Conservation (phyloP, 2,797 vertebrate genomes). For the Typhlichthys eigenmanni region DNA sequence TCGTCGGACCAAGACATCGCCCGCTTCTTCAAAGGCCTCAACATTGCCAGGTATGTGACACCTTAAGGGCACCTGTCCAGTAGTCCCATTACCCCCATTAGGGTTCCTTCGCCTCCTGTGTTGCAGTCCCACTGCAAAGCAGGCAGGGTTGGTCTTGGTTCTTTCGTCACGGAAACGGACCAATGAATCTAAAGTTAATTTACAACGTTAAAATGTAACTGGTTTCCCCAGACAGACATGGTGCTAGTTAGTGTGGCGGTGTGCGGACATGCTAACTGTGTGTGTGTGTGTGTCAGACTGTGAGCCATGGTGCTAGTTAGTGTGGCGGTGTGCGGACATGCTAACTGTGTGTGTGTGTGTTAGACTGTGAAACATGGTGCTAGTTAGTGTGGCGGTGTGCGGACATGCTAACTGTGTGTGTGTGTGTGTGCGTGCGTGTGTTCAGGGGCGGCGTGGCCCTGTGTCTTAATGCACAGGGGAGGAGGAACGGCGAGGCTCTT, state of each 20-base stretch:
- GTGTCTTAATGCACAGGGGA: conserved; percentile 93
- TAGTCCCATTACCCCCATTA: not conserved
- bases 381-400: not conserved
- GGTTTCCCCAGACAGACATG: not conserved
- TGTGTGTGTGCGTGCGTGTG: conserved; percentile 7
- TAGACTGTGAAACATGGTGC: not conserved
- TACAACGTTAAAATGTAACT: too few relatives aligned
- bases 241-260: too few relatives aligned
- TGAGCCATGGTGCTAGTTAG: too few relatives aligned
- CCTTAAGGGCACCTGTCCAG: not conserved
- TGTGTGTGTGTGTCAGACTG: not conserved
- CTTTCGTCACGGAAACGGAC: not conserved
- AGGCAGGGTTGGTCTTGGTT: not conserved
- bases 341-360: not conserved
- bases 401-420: conserved; percentile 1
- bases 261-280: not conserved
- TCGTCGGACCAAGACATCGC: conserved; percentile 97
- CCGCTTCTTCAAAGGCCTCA: conserved; percentile 97
- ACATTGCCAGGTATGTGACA: conserved; percentile 89
- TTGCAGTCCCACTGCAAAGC: not conserved
- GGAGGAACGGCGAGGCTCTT: conserved; percentile 93
- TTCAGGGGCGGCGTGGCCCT: conserved; percentile 91
- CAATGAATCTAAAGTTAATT: not conserved
- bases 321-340: too few relatives aligned
- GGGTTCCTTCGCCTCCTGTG: not conserved